Evolutionary conservation across 2,888 invertebrate genomes (phyloP).

Genomic region (Lasioglossum vierecki): DNA sequence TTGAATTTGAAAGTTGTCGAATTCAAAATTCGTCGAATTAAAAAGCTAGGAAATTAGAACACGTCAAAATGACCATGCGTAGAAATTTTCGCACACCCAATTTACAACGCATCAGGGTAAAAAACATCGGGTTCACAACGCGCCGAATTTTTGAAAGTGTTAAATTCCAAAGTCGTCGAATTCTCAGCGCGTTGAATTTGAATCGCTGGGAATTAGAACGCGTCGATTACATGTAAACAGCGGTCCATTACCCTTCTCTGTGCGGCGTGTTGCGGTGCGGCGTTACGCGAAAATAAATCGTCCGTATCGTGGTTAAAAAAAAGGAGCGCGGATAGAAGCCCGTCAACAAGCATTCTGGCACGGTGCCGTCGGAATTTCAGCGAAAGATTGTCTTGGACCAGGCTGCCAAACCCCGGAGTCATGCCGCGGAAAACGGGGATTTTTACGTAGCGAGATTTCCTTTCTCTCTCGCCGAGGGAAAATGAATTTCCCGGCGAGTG

Average conservation of each 20-base stretch:
- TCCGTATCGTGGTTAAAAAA: conserved; percentile 14
- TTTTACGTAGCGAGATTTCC: conserved; percentile 1
- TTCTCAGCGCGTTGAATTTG: background rate
- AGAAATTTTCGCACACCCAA: background rate
- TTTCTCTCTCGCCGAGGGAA: background rate
- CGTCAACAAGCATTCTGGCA: conserved; percentile 74
- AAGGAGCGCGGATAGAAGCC: conserved; percentile 41
- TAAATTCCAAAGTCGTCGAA: background rate
- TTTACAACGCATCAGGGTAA: background rate
- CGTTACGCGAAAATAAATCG: conserved; percentile 51
- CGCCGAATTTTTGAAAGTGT: background rate
- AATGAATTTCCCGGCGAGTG: conserved; percentile 37
- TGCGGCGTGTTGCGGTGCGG: conserved; percentile 7
- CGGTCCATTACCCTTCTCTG: background rate
- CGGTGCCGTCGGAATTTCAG: conserved; percentile 64
- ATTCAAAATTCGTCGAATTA: background rate
- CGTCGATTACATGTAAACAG: background rate
- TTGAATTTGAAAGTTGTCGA: background rate
- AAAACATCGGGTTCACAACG: background rate
- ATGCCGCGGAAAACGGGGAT: conserved; percentile 39
- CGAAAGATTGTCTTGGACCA: conserved; percentile 52
- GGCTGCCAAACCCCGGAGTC: conserved; percentile 54
- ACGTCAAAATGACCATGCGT: no score
- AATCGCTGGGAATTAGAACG: background rate
- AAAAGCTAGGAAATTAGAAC: no score